Conservation (phyloP, 1,140 invertebrate species). For the Caenorhabditis elegans region DNA sequence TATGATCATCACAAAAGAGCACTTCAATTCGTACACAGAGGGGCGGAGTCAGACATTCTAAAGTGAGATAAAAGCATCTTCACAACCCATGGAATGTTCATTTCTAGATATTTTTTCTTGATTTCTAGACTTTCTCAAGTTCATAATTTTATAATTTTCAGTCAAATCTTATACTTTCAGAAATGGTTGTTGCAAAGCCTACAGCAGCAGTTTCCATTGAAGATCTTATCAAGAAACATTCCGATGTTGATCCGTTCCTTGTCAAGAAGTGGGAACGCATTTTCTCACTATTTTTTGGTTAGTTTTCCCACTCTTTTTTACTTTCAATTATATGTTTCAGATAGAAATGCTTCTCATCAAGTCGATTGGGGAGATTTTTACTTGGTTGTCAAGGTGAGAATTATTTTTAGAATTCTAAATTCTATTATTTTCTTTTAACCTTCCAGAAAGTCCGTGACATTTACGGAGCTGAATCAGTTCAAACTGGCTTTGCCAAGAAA, state of each 20-base stretch:
- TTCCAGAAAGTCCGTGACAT: constrained; percentile 57
- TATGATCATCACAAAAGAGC: neutral
- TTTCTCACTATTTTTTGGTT: constrained; percentile 64
- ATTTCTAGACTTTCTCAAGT: neutral
- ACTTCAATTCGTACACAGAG: neutral
- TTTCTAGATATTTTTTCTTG: neutral
- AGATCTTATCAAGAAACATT: constrained; percentile 49
- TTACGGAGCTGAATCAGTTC: constrained; percentile 59
- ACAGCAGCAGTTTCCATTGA: constrained; percentile 8
- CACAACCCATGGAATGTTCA: neutral
- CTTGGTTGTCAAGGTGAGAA: constrained; percentile 53
- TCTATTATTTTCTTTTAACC: too few relatives aligned
- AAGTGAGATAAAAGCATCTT: neutral
- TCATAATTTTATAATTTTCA: too few relatives aligned
- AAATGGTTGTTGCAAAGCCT: neutral
- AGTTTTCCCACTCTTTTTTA: neutral
- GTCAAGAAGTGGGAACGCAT: constrained; percentile 61
- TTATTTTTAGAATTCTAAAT: neutral
- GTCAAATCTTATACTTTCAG: neutral
- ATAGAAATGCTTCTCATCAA: constrained; percentile 54
- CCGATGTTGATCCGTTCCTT: constrained; percentile 56
- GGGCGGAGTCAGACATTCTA: constrained; percentile 24
- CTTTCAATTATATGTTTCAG: constrained; percentile 44
- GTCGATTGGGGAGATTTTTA: constrained; percentile 61
- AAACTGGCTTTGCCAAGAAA: constrained; percentile 55